These are phyloP conservation scores for Bombylius major DNA, from an alignment of 2,888 invertebrate species.

Conservation along the genomic window DNA sequence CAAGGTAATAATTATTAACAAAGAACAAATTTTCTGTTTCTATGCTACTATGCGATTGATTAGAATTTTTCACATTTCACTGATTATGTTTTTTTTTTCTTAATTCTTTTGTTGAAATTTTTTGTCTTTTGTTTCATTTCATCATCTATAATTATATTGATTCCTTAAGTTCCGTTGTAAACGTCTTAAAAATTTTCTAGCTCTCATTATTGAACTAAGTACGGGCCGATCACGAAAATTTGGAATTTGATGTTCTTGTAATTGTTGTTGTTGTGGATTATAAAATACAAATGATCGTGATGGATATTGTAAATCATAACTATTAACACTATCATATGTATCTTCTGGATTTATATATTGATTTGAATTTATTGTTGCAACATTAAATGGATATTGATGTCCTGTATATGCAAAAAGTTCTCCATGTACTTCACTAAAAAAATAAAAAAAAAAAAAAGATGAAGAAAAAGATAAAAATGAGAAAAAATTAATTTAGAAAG, in stretches of 20 bases:
- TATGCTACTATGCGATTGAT: no score
- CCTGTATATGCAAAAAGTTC: constrained; percentile 30
- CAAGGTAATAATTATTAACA: no score
- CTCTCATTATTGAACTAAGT: constrained; percentile 3
- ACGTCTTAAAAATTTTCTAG: neutral
- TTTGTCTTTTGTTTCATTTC: neutral
- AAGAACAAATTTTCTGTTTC: no score
- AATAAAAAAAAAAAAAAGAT: constrained; percentile 2
- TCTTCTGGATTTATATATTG: neutral
- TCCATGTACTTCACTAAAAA: constrained; percentile 23
- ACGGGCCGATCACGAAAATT: neutral
- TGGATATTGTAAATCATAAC: neutral
- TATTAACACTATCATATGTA: neutral
- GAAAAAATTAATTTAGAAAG: no score
- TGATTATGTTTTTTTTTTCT: no score
- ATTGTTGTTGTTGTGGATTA: no score
- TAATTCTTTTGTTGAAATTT: neutral
- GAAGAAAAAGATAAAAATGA: neutral
- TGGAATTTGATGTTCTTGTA: neutral
- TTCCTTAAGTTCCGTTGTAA: neutral
- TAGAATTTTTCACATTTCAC: no score
- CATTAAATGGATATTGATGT: constrained; percentile 28
- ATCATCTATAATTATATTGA: neutral
- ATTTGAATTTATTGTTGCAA: constrained; percentile 14
- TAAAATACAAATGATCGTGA: neutral